Conservation (phyloP, 2,113 vertebrate genomes). For the Paedocypris sp. region DNA sequence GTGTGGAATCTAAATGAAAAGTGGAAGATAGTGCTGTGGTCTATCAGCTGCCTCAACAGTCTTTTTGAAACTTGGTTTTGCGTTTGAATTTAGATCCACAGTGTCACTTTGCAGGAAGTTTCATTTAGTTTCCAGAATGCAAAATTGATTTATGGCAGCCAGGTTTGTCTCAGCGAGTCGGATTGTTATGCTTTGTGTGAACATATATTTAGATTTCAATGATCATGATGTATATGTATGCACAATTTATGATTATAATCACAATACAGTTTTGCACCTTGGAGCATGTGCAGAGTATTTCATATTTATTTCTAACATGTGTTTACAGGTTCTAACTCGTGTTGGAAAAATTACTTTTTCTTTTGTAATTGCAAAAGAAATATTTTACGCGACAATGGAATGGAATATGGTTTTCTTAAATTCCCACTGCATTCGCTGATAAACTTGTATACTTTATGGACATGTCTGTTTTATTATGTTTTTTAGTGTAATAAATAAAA, state of each 20-base stretch:
- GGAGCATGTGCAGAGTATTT: background rate
- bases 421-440: slow-evolving; percentile 1
- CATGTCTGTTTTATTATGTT: background rate
- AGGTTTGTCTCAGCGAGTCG: background rate
- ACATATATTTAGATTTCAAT: background rate
- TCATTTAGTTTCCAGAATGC: no score
- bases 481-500: background rate
- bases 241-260: background rate
- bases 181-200: background rate
- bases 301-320: slow-evolving; percentile 5
- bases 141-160: background rate
- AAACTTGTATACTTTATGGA: background rate
- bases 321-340: background rate
- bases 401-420: slow-evolving; percentile 1
- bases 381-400: slow-evolving; percentile 1
- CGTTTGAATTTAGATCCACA: no score
- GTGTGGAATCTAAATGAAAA: no score
- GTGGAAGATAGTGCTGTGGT: no score
- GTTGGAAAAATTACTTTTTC: background rate
- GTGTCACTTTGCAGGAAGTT: no score
- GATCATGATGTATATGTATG: slow-evolving; percentile 5
- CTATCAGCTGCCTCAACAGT: no score
- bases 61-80: no score
- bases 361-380: background rate
- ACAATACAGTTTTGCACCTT: background rate